Evolutionary conservation across 2,797 vertebrate genomes (phyloP).

Genomic region (Phyllotis vaccarum): DNA sequence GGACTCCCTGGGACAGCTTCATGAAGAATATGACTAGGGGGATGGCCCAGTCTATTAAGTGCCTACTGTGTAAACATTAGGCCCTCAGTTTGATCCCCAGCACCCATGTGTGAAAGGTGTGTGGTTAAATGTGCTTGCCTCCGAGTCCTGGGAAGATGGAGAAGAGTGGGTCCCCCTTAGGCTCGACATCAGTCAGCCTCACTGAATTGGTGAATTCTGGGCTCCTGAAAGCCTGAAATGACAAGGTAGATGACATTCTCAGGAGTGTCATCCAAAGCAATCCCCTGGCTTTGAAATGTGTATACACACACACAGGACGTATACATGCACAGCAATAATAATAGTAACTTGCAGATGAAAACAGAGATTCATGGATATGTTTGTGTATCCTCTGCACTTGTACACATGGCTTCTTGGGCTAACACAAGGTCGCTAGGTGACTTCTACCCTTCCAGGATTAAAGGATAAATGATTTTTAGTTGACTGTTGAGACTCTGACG

Average conservation of each 20-base stretch:
- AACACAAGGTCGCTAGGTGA: accelerated
- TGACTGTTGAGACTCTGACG: not conserved
- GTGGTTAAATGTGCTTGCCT: not conserved
- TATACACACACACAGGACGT: not conserved
- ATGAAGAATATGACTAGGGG: not conserved
- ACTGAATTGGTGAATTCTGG: not conserved
- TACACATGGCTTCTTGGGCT: accelerated
- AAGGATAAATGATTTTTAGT: accelerated
- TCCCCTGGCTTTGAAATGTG: not conserved
- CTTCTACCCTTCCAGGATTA: not conserved
- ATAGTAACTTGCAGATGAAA: not conserved
- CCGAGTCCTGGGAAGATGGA: not conserved
- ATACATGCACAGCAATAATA: not conserved
- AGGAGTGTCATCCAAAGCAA: not conserved
- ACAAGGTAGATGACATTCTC: not conserved
- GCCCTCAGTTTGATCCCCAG: not conserved
- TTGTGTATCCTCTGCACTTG: accelerated
- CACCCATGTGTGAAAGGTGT: not conserved
- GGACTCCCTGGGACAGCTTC: not conserved
- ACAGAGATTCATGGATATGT: not conserved
- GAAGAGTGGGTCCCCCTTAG: too few relatives aligned
- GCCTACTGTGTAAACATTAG: not conserved
- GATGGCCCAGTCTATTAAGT: not conserved
- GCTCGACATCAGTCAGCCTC: not conserved
- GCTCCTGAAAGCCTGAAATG: not conserved